Evolutionary conservation across 2,113 vertebrate species (phyloP).

Genomic region (Ploceus nigricollis): DNA sequence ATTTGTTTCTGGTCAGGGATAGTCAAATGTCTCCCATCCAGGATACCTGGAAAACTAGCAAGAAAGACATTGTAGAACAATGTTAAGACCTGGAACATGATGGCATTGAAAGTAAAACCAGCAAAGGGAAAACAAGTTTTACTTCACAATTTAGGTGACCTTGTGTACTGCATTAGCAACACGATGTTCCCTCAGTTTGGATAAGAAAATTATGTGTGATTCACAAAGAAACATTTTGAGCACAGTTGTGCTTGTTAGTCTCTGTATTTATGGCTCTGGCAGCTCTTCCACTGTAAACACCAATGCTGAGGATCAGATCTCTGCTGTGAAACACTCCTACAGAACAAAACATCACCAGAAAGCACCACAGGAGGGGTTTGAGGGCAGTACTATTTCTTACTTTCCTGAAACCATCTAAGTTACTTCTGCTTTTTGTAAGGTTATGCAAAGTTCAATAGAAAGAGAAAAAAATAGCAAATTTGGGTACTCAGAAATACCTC

Average conservation of each 20-base stretch:
- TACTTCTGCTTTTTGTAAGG: not conserved
- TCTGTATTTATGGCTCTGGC: constrained; percentile 2
- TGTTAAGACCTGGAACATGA: not conserved
- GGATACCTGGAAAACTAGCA: not conserved
- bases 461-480: not conserved
- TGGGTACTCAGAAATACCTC: not conserved
- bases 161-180: not conserved
- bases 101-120: constrained; percentile 20
- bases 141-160: constrained; percentile 1
- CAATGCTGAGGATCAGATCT: not conserved
- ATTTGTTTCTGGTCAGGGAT: not conserved
- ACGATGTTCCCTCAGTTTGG: constrained; percentile 5
- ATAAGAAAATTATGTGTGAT: constrained; percentile 14
- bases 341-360: not conserved
- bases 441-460: not conserved
- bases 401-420: not conserved
- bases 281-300: not conserved
- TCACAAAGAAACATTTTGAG: constrained; percentile 34
- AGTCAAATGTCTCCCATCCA: not conserved
- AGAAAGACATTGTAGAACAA: not conserved
- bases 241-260: not conserved
- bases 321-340: not conserved
- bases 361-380: not conserved
- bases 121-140: not conserved
- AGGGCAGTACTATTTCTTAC: not conserved